Evolutionary conservation across 2,113 vertebrate genomes (phyloP).

Genomic region (Motacilla alba): DNA sequence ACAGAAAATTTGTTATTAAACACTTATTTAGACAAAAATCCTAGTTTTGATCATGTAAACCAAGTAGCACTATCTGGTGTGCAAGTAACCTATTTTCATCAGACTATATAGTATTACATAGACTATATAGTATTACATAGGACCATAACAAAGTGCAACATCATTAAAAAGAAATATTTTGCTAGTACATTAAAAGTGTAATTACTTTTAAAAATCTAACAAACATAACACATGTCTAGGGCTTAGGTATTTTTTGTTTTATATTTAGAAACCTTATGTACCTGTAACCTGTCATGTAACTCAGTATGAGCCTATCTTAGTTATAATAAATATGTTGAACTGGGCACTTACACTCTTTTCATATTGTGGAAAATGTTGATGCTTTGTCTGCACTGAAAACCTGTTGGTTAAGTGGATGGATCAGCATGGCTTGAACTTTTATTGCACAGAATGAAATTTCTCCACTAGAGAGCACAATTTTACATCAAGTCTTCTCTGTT

Average conservation of each 20-base stretch:
- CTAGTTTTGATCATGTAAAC: background rate
- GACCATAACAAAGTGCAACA: background rate
- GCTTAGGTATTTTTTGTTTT: background rate
- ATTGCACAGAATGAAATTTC: background rate
- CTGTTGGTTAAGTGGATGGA: background rate
- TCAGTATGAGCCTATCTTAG: background rate
- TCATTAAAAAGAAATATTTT: background rate
- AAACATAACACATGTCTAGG: background rate
- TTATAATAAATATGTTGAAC: constrained; percentile 22
- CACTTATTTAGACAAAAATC: background rate
- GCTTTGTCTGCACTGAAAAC: background rate
- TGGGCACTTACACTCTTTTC: background rate
- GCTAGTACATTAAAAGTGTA: background rate
- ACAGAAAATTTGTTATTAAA: background rate
- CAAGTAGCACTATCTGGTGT: background rate
- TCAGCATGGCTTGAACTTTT: background rate
- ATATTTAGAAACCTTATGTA: background rate
- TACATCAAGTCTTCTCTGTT: background rate
- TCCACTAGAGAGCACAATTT: constrained; percentile 35
- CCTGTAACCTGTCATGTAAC: constrained; percentile 1
- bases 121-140: background rate
- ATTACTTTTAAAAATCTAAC: background rate
- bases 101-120: background rate
- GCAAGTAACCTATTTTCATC: background rate
- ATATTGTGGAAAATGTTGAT: background rate